phyloP scores from a whole-genome alignment of 2,888 invertebrate species.

The Perdita meconis region DNA sequence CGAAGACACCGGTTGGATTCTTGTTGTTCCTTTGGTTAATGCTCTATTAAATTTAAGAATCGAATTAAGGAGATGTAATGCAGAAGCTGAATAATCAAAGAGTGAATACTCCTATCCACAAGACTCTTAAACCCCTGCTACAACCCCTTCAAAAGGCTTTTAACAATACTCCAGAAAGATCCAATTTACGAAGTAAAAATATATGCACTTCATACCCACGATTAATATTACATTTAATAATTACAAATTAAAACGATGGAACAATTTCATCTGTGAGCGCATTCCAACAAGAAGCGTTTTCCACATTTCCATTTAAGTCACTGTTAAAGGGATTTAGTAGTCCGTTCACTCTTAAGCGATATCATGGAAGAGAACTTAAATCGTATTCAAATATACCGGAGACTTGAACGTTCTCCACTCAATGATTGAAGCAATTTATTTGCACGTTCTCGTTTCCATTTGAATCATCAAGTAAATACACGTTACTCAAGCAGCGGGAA shows the following conservation, averaged over 20 bases:
- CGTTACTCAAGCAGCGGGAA: not conserved
- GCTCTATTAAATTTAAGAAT: not conserved
- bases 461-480: not conserved
- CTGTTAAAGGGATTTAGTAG: slow-evolving; percentile 11
- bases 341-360: slow-evolving; percentile 6
- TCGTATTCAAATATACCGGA: slow-evolving; percentile 24
- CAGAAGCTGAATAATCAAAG: not conserved
- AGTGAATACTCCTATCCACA: not conserved
- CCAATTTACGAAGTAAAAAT: too few species aligned
- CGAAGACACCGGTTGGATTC: slow-evolving; percentile 26
- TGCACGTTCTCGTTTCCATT: not conserved
- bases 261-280: not conserved
- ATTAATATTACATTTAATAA: too few species aligned
- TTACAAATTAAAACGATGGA: not conserved
- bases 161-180: too few species aligned
- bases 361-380: not conserved
- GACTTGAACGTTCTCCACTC: not conserved
- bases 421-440: not conserved
- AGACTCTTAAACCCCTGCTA: not conserved
- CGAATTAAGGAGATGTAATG: not conserved
- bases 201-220: not conserved
- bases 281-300: slow-evolving; percentile 6
- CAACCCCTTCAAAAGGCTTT: too few species aligned
- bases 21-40: slow-evolving; percentile 6
- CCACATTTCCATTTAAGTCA: not conserved